Conservation (phyloP, 2,113 vertebrate species). For the Ardeotis arabs region DNA sequence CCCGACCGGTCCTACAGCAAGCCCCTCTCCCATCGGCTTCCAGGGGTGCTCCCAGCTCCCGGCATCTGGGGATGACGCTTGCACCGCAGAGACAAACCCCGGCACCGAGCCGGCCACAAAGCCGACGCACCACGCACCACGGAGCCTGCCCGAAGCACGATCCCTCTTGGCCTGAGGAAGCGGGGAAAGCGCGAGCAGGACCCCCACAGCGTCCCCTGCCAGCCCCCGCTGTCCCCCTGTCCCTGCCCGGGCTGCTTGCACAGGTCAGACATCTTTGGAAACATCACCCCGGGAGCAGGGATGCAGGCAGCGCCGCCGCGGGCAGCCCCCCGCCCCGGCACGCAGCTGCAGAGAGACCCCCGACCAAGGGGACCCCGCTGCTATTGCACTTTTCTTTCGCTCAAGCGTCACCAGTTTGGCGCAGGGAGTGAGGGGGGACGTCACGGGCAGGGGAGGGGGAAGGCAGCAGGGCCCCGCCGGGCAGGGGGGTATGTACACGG, state of each 20-base stretch:
- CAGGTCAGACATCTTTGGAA: conserved; percentile 6
- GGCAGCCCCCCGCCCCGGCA: not conserved
- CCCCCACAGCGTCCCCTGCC: not conserved
- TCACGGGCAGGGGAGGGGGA: not conserved
- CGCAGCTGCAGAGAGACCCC: not conserved
- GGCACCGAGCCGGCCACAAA: not conserved
- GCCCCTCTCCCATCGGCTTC: not conserved
- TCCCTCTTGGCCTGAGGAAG: accelerated
- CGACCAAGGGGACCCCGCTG: not conserved
- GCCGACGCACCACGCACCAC: not conserved
- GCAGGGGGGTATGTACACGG: not conserved
- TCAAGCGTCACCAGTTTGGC: conserved; percentile 7
- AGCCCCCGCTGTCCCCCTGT: not conserved
- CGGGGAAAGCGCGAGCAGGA: not conserved
- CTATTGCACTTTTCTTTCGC: conserved; percentile 70
- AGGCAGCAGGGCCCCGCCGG: not conserved
- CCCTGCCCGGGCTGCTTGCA: not conserved
- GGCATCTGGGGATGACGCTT: not conserved
- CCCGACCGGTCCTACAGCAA: not conserved
- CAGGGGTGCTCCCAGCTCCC: not conserved
- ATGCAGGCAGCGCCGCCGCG: not conserved
- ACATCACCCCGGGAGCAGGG: not conserved
- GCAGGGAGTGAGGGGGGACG: not conserved
- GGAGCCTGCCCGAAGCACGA: accelerated
- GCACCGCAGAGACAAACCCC: not conserved